Conservation (phyloP, 2,113 vertebrate genomes). For the Sinocyclocheilus anshuiensis region DNA sequence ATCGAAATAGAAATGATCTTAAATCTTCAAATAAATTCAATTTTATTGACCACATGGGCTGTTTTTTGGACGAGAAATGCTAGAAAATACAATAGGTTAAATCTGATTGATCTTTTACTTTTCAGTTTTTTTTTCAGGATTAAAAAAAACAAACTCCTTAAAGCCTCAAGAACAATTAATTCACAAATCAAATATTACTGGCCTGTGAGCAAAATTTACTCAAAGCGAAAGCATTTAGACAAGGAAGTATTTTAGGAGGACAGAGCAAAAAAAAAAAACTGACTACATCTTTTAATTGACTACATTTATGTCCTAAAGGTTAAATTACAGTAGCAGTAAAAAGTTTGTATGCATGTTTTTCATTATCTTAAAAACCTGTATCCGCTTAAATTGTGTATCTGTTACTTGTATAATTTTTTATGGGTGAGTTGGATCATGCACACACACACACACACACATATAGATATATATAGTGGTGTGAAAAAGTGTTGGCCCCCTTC, state of each 20-base stretch:
- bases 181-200: neutral
- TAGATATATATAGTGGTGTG: too few relatives aligned
- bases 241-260: neutral
- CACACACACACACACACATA: too few relatives aligned
- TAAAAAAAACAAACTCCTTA: too few relatives aligned
- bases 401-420: too few relatives aligned
- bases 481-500: too few relatives aligned
- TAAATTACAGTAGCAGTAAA: neutral
- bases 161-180: neutral
- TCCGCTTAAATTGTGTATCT: too few relatives aligned
- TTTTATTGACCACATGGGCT: neutral
- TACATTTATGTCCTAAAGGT: neutral
- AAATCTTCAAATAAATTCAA: slow-evolving; percentile 5
- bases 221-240: neutral
- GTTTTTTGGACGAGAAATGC: neutral
- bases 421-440: too few relatives aligned
- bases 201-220: neutral
- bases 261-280: neutral
- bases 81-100: neutral
- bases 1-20: slow-evolving; percentile 7
- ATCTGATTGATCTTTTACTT: neutral
- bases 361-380: too few relatives aligned
- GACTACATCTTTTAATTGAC: neutral
- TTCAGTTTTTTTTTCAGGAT: neutral
- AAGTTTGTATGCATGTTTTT: neutral